Base-by-base conservation (phyloP, 2,888 invertebrate species). In the Melanostoma scalare region DNA sequence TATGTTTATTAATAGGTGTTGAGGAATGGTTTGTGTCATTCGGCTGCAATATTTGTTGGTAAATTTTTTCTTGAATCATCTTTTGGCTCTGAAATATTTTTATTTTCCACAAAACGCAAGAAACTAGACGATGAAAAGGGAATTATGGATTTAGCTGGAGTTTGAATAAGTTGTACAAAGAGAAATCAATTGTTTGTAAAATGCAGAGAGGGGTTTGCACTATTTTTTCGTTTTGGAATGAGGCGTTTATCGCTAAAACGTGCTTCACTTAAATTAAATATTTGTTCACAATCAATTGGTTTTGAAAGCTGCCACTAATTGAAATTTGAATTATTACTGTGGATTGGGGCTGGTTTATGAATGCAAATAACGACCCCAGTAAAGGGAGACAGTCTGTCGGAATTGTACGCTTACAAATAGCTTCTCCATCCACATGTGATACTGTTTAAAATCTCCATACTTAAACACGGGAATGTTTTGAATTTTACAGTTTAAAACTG, bases 1-100 rank as follows among this genome's bases (percentile, higher is more conserved):
- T 82, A 82, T 82, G 82, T 82, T 82, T 82, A 82, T 78, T 82
- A 82, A 82, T 82, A 82, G 82, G 63, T 36, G 20, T 44, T 6
- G 38, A 68, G 5, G 33, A 75, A 82, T 77, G 82, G 68, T 69
- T 42, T 82, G 48, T 69, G 78, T 78, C 73, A 78, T 82, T 68
- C 56, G 71, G 67, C 60, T 55, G 76, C 53, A 10, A 40, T 53
- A 58, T 56, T 75, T 42, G 20, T 58, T 3, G 0, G 40, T 40
- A 40, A 1, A 56, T 56, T 56, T 56, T 56, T 40, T 58, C 31
- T 42, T 58, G 35, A 30, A 10, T 20, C 55, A 8, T 5, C 42
- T 58, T 31, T 58, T 58, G 30, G n/a, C 42, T 42, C 33, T 33
- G 31, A 60, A 44, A 30, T 42, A 31, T 60, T 33, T 6, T 60